Evolutionary conservation across 2,888 invertebrate genomes (phyloP), one percentile per base, ranked within the genome.

Genomic region (Xylota sylvarum): DNA sequence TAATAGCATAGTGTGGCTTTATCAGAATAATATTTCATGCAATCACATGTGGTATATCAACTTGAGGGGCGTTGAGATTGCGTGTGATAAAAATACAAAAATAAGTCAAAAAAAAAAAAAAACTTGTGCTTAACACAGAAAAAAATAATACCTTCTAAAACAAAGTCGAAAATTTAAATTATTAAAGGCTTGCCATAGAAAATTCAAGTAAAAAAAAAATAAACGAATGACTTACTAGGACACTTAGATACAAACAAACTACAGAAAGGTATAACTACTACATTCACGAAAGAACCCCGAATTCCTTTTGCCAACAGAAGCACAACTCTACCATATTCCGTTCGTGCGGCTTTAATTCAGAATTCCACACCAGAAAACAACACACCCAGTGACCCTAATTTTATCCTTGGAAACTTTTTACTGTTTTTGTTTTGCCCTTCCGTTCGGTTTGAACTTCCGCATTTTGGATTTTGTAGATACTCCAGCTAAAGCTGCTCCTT

Each of bases 381-480:
- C 91, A 90, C 91, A 90, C 91, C 91, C 90, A 91, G 90, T 91
- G 91, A 91, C 91, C 91, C 90, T 91, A 90, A 91, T 91, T 91
- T 90, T 88, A 90, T 89, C 89, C 89, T 90, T 89, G 84, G 90
- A 89, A 90, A 89, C 88, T 89, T 88, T 89, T 89, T 74, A 58
- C 73, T 55, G 69, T 78, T 83, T 86, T 89, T 90, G 89, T 89
- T 90, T 90, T 90, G 90, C 89, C 89, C 89, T 90, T 90, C 89
- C 90, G 90, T 89, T 89, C 80, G 76, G 69, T 72, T 76, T 77
- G 81, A 85, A 81, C 85, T 85, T 85, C 85, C 85, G 81, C 58
- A 85, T 85, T 85, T 81, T 37, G 85, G 76, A 62, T 69, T 74
- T 70, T 52, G 19, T 67, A 10, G 3, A 10, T 37, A 7, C 27